Percentiles rank a stretch among this genome's conserved stretches.
phyloP scores from a whole-genome alignment of 1,140 invertebrate species.

The Trypoxylus dichotomus region DNA sequence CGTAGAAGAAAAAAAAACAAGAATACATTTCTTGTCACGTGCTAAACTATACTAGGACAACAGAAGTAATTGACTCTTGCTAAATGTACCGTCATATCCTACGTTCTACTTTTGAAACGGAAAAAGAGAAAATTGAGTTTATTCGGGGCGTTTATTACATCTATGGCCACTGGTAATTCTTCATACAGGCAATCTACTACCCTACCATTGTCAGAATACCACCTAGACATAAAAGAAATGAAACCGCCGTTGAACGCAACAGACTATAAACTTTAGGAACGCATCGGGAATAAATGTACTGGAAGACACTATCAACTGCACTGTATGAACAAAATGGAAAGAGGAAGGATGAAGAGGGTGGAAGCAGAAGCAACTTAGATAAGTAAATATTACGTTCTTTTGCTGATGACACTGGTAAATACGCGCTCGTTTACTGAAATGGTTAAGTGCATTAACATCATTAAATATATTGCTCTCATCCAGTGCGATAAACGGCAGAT shows the following conservation, averaged over 20 bases:
- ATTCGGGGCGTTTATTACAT: background rate
- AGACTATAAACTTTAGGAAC: conserved; percentile 15
- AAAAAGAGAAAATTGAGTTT: conserved; percentile 1
- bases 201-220: background rate
- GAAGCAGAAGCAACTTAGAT: background rate
- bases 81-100: background rate
- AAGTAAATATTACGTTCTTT: conserved; percentile 6
- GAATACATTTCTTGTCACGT: too few species aligned
- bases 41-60: too few species aligned
- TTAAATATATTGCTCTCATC: background rate
- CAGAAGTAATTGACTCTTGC: background rate
- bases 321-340: background rate
- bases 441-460: conserved; percentile 4
- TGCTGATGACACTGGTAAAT: background rate
- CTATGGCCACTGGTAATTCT: background rate
- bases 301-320: conserved; percentile 20
- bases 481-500: background rate
- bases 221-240: conserved; percentile 21
- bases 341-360: background rate
- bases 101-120: background rate
- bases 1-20: too few species aligned
- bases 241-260: conserved; percentile 9
- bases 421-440: background rate
- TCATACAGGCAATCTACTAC: conserved; percentile 6
- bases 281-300: conserved; percentile 7